A percentile compares a stretch with the other conserved stretches of the same genome.
phyloP scores from a whole-genome alignment of 2,797 vertebrate species.

The Babyrousa celebensis region DNA sequence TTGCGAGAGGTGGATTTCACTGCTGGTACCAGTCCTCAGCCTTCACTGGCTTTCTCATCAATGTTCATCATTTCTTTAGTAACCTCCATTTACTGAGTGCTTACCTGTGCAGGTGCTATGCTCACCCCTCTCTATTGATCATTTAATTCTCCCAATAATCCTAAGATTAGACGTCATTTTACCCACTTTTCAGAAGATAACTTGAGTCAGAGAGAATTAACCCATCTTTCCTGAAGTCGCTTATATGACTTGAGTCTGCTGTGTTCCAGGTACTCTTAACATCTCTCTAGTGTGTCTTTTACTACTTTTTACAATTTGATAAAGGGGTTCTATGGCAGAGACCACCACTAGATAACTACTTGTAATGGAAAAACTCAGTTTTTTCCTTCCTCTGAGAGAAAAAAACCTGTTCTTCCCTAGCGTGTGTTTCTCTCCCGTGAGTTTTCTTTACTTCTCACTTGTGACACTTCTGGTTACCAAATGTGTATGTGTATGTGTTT shows the following conservation, averaged over 20 bases:
- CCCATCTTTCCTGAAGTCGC: not conserved
- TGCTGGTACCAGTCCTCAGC: no score
- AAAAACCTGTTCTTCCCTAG: not conserved
- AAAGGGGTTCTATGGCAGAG: not conserved
- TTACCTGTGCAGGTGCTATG: not conserved
- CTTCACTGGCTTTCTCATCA: not conserved
- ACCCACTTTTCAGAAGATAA: conserved; percentile 16
- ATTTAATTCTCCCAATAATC: not conserved
- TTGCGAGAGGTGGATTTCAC: not conserved
- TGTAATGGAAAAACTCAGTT: not conserved
- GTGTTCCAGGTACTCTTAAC: not conserved
- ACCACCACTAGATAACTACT: not conserved
- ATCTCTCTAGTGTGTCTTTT: not conserved
- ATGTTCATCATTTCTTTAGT: not conserved
- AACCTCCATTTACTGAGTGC: not conserved
- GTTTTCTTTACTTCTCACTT: not conserved
- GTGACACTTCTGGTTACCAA: not conserved
- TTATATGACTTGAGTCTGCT: not conserved
- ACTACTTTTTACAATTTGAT: not conserved
- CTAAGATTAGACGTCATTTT: not conserved
- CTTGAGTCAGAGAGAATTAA: not conserved
- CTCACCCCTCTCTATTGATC: not conserved
- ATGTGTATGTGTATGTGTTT: not conserved
- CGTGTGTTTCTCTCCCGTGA: not conserved
- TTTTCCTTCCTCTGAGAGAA: not conserved